Conservation (phyloP, 2,113 vertebrate species). For the Oreamnos americanus region DNA sequence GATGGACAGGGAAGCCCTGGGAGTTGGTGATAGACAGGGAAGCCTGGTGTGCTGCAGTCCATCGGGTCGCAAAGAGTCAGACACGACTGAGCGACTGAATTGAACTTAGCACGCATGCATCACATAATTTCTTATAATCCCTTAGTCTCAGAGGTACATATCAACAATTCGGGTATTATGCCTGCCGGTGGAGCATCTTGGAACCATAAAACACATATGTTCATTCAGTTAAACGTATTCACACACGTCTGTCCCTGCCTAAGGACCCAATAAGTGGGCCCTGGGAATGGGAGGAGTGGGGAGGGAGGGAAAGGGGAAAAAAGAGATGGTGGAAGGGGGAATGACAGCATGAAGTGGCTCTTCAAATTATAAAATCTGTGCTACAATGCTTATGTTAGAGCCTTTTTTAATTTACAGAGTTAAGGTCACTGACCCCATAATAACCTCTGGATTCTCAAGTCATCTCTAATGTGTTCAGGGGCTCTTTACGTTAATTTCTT, state of each 20-base stretch:
- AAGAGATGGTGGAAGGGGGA: not conserved
- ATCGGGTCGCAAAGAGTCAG: not conserved
- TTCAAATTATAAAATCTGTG: not conserved
- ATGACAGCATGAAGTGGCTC: not conserved
- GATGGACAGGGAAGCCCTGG: not conserved
- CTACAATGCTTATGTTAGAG: not conserved
- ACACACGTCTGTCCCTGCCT: not conserved
- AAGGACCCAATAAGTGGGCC: not conserved
- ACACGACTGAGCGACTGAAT: not conserved
- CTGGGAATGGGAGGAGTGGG: not conserved
- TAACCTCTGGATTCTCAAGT: constrained; percentile 7
- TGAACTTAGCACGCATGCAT: not conserved
- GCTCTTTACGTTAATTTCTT: not conserved
- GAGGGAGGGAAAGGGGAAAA: not conserved
- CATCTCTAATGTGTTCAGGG: not conserved
- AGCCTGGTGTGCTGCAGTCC: not conserved
- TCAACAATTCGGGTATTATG: not conserved
- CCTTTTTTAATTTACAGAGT: not conserved
- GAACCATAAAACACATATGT: not conserved
- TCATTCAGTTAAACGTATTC: not conserved
- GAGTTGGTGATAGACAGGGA: not conserved
- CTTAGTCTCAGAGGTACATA: not conserved
- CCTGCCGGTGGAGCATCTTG: not conserved
- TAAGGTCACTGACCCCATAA: not conserved
- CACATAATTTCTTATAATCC: not conserved